Percentiles rank a stretch among this genome's conserved stretches.
These are phyloP conservation scores for Anhinga rufa DNA, from an alignment of 2,113 vertebrate genomes.

Conservation along the genomic window DNA sequence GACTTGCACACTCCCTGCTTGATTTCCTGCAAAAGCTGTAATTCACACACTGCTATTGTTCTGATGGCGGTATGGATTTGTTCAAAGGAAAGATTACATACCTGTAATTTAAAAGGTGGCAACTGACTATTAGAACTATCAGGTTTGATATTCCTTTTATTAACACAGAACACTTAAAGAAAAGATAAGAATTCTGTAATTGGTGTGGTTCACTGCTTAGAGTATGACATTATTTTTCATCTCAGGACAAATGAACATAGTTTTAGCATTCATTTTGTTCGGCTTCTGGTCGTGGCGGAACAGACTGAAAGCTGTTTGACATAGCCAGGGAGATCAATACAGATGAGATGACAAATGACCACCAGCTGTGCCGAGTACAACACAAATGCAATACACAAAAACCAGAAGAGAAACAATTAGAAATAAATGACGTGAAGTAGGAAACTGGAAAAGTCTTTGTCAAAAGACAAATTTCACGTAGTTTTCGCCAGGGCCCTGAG, in stretches of 20 bases:
- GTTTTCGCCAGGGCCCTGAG: not conserved
- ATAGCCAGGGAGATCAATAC: not conserved
- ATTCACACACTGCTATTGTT: conserved; percentile 19
- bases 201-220: not conserved
- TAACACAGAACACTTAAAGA: conserved; percentile 6
- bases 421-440: not conserved
- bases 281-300: not conserved
- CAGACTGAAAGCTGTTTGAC: not conserved
- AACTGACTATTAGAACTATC: conserved; percentile 1
- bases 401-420: not conserved
- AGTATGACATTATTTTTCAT: not conserved
- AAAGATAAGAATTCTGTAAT: conserved; percentile 8
- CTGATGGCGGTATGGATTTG: not conserved
- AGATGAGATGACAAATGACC: conserved; percentile 27
- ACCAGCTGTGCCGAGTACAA: not conserved
- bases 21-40: conserved; percentile 1
- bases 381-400: not conserved
- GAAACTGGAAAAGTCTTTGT: not conserved
- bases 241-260: not conserved
- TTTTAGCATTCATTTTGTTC: not conserved
- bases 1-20: not conserved
- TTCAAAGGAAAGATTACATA: conserved; percentile 37
- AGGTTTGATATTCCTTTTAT: conserved; percentile 18
- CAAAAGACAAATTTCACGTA: not conserved
- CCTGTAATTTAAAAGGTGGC: conserved; percentile 23